phyloP scores from a whole-genome alignment of 2,113 vertebrate species.

The Orthonyx spaldingii region DNA sequence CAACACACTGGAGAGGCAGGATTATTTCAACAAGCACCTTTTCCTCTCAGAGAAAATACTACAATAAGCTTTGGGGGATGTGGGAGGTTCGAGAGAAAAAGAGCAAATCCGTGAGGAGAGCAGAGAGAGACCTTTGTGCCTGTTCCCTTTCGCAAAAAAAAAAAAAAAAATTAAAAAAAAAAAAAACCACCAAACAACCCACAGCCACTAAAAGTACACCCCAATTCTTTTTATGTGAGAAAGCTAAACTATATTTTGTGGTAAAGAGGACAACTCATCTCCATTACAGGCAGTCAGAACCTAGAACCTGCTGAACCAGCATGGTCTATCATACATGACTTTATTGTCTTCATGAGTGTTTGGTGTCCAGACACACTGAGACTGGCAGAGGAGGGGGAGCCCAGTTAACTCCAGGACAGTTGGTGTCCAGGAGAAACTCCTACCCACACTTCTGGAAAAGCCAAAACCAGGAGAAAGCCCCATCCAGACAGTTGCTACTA shows the following conservation, averaged over 20 bases:
- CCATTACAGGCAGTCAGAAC: not conserved
- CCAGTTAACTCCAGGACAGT: not conserved
- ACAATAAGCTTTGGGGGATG: not conserved
- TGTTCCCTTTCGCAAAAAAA: not conserved
- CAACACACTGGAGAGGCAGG: not conserved
- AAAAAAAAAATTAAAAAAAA: too few relatives aligned
- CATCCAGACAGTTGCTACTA: not conserved
- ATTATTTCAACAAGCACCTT: not conserved
- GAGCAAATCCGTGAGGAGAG: not conserved
- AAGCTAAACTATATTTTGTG: not conserved
- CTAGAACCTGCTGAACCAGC: not conserved
- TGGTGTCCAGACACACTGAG: not conserved
- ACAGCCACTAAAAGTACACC: not conserved
- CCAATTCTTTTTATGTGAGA: not conserved
- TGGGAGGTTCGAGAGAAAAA: not conserved
- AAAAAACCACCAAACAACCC: not conserved
- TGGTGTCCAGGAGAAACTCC: not conserved
- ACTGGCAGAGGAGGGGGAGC: not conserved
- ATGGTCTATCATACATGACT: not conserved
- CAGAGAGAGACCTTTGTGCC: not conserved
- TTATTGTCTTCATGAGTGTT: not conserved
- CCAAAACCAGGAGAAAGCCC: not conserved
- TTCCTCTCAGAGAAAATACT: not conserved
- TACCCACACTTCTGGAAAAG: not conserved
- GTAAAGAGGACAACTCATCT: not conserved